A percentile compares a stretch with the other conserved stretches of the same genome.
phyloP scores from a whole-genome alignment of 2,113 vertebrate genomes.

The Coracopsis vasa region DNA sequence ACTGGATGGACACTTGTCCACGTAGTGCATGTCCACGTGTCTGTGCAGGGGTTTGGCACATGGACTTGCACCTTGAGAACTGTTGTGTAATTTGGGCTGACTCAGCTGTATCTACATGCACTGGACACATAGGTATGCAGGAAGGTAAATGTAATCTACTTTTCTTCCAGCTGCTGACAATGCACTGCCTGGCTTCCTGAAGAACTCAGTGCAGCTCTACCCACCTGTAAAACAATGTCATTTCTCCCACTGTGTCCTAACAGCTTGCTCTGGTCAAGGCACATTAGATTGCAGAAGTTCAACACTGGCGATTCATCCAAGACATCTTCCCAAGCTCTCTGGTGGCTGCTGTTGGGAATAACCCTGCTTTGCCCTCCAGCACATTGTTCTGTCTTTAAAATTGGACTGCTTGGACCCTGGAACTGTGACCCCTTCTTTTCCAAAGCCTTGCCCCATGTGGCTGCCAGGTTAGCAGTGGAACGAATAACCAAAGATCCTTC shows the following conservation, averaged over 20 bases:
- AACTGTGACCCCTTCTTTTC: slow-evolving; percentile 84
- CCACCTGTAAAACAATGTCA: slow-evolving; percentile 76
- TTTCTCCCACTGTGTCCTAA: slow-evolving; percentile 61
- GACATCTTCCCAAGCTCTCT: slow-evolving; percentile 34
- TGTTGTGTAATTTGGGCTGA: neutral
- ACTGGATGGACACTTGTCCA: neutral
- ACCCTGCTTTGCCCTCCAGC: slow-evolving; percentile 71
- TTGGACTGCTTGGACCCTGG: slow-evolving; percentile 89
- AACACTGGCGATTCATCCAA: slow-evolving; percentile 29
- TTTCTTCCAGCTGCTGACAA: slow-evolving; percentile 31
- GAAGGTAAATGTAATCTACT: neutral
- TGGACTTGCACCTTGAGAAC: neutral
- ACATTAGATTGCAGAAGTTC: slow-evolving; percentile 21
- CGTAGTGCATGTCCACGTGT: rapidly evolving
- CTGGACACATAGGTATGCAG: rapidly evolving
- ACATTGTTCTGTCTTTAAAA: slow-evolving; percentile 80
- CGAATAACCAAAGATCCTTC: slow-evolving; percentile 80
- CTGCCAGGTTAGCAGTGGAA: slow-evolving; percentile 80
- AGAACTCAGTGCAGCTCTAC: slow-evolving; percentile 4
- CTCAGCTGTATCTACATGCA: neutral
- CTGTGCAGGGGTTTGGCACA: neutral
- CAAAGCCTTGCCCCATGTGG: slow-evolving; percentile 80
- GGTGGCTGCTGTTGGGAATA: slow-evolving; percentile 75
- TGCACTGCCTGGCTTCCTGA: neutral
- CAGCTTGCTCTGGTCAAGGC: slow-evolving; percentile 54